Conservation (phyloP, 2,888 invertebrate genomes). For the Hirtodrosophila duncani region DNA sequence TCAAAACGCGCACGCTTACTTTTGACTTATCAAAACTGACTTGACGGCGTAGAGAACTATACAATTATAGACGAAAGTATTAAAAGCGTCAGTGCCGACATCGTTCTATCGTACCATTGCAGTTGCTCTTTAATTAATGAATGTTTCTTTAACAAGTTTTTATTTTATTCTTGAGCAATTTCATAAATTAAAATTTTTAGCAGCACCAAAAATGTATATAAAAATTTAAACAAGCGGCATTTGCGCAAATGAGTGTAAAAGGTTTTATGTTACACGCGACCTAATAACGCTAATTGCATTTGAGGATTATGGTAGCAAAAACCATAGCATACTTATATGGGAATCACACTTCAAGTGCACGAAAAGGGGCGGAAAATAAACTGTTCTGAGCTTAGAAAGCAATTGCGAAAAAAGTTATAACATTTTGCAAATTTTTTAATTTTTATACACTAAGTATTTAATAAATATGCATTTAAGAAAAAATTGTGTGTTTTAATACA, state of each 20-base stretch:
- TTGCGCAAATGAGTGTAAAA: constrained; percentile 8
- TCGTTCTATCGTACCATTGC: too few species aligned
- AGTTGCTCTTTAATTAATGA: constrained; percentile 56
- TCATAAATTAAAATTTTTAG: not conserved
- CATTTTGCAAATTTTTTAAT: too few species aligned
- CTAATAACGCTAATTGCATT: constrained; percentile 49
- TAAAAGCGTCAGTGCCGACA: constrained; percentile 50
- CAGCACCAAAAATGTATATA: constrained; percentile 1
- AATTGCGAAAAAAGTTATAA: too few species aligned
- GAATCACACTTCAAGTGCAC: not conserved
- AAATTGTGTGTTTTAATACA: too few species aligned
- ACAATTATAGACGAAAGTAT: constrained; percentile 22
- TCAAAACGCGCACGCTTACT: constrained; percentile 41
- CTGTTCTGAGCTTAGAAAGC: too few species aligned
- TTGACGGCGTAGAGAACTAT: constrained; percentile 8
- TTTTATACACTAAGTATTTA: not conserved
- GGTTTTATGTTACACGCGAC: constrained; percentile 29
- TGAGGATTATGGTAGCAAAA: not conserved
- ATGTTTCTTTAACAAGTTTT: not conserved
- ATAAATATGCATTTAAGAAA: not conserved
- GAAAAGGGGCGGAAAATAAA: too few species aligned
- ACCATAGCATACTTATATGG: constrained; percentile 16
- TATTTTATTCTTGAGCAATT: constrained; percentile 5
- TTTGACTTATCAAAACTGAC: constrained; percentile 56
- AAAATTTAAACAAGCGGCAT: constrained; percentile 9